A percentile compares a stretch with the other conserved stretches of the same genome.
Evolutionary conservation across 1,140 invertebrate genomes (phyloP).

Genomic region (Drosophila guanche): DNA sequence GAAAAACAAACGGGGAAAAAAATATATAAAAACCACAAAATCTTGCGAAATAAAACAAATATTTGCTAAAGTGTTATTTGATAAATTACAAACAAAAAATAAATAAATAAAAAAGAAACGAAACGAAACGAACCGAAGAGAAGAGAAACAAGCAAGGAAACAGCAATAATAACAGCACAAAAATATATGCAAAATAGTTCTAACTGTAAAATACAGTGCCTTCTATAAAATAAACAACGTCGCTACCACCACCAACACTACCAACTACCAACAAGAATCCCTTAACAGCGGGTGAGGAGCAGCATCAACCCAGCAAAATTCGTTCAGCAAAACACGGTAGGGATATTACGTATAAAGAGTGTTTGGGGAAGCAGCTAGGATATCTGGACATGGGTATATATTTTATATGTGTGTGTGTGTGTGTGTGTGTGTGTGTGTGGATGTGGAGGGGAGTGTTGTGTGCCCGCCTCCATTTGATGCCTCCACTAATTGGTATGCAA

Average conservation of each 20-base stretch:
- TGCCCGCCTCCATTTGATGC: slow-evolving; percentile 48
- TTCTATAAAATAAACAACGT: slow-evolving; percentile 62
- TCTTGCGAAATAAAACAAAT: slow-evolving; percentile 31
- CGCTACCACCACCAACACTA: slow-evolving; percentile 29
- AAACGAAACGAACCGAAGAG: slow-evolving; percentile 4
- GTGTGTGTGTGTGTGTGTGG: slow-evolving; percentile 3
- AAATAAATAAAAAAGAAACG: slow-evolving; percentile 4
- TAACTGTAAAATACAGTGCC: slow-evolving; percentile 75
- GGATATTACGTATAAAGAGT: slow-evolving; percentile 62
- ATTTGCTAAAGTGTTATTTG: slow-evolving; percentile 73
- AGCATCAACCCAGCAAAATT: slow-evolving; percentile 24
- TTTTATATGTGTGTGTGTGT: background rate
- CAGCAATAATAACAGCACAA: slow-evolving; percentile 26
- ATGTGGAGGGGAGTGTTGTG: slow-evolving; percentile 16
- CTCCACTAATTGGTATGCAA: slow-evolving; percentile 64
- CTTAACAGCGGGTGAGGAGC: background rate
- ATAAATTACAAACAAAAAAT: slow-evolving; percentile 41
- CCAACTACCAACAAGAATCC: background rate
- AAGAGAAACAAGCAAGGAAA: too few relatives aligned
- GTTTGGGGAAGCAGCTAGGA: background rate
- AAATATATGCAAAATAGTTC: slow-evolving; percentile 54
- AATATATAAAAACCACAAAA: slow-evolving; percentile 39
- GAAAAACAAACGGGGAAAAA: slow-evolving; percentile 5
- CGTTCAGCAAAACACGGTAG: slow-evolving; percentile 58
- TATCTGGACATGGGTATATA: background rate